phyloP scores from a whole-genome alignment of 2,113 vertebrate genomes.

The Sturnus vulgaris region DNA sequence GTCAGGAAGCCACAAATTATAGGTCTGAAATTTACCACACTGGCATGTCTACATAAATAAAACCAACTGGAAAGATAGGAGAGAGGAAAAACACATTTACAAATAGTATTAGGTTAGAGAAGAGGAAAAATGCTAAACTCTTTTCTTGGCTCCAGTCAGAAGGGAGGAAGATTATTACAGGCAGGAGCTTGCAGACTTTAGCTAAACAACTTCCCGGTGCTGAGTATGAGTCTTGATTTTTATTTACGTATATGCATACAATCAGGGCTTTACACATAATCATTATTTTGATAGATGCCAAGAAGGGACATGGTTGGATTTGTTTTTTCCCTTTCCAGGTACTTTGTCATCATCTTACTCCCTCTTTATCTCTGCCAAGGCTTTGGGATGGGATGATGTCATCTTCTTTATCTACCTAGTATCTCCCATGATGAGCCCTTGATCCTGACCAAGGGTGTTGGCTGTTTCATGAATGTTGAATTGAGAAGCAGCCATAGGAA shows the following conservation, averaged over 20 bases:
- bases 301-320: background rate
- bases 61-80: slow-evolving; percentile 59
- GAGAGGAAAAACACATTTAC: slow-evolving; percentile 25
- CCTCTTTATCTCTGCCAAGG: slow-evolving; percentile 33
- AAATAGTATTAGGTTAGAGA: slow-evolving; percentile 46
- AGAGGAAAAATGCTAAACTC: slow-evolving; percentile 1
- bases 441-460: slow-evolving; percentile 35
- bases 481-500: background rate
- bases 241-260: background rate
- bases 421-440: slow-evolving; percentile 11
- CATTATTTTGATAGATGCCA: background rate
- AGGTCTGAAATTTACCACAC: slow-evolving; percentile 61
- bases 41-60: slow-evolving; percentile 65
- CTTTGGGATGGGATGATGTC: background rate
- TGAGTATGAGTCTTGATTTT: slow-evolving; percentile 1
- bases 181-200: slow-evolving; percentile 13
- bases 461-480: background rate
- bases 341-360: background rate
- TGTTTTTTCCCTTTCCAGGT: slow-evolving; percentile 15
- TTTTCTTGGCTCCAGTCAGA: slow-evolving; percentile 31
- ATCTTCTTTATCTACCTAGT: slow-evolving; percentile 19
- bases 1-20: slow-evolving; percentile 76
- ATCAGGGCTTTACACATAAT: background rate
- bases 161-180: slow-evolving; percentile 46
- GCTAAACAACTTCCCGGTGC: background rate